Percentiles rank a stretch among this genome's conserved stretches.
phyloP scores from a whole-genome alignment of 2,113 vertebrate species.

The Fulica atra region DNA sequence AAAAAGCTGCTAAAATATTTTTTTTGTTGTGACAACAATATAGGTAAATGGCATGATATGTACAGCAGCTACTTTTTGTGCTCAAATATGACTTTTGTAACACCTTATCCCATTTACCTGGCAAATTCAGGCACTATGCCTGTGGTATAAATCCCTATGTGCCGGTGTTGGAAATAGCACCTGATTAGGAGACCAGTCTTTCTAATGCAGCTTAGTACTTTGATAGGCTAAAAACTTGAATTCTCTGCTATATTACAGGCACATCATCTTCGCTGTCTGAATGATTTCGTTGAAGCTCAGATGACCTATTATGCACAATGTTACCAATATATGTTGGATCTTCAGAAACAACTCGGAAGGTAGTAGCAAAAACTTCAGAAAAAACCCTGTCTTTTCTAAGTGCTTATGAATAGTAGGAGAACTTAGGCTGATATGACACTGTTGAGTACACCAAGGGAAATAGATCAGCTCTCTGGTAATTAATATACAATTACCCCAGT shows the following conservation, averaged over 20 bases:
- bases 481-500: not conserved
- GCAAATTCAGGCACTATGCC: not conserved
- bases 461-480: not conserved
- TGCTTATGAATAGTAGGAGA: not conserved
- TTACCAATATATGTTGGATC: constrained; percentile 98
- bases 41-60: not conserved
- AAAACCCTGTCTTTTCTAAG: not conserved
- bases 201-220: not conserved
- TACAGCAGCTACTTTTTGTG: not conserved
- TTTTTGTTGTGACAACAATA: not conserved
- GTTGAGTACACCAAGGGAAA: not conserved
- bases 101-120: not conserved
- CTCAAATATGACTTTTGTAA: not conserved
- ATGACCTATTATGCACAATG: constrained; percentile 96
- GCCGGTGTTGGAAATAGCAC: not conserved
- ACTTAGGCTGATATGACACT: not conserved
- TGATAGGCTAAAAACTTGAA: not conserved
- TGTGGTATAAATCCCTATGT: not conserved
- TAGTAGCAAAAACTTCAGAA: constrained; percentile 44
- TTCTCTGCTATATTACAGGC: constrained; percentile 76
- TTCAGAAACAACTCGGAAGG: constrained; percentile 98
- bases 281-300: constrained; percentile 97
- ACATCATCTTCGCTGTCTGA: constrained; percentile 95
- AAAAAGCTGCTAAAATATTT: not conserved
- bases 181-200: not conserved